These are phyloP conservation scores for Alentia gelatinosa DNA, from an alignment of 2,888 invertebrate genomes.

Conservation along the genomic window DNA sequence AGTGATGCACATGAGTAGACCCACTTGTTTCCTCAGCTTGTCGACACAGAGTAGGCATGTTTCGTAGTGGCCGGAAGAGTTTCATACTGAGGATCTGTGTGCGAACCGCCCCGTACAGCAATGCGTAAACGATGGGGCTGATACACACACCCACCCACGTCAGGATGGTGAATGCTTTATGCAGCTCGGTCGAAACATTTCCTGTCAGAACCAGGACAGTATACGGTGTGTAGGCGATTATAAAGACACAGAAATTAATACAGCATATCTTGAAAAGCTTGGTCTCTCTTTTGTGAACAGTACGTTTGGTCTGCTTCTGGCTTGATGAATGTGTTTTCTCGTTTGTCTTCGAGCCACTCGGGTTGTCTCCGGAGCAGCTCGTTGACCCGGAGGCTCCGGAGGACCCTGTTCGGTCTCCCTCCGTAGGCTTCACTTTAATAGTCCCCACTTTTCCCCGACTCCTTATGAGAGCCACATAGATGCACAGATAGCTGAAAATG, in stretches of 20 bases:
- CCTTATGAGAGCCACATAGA: not conserved
- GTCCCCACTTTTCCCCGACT: not conserved
- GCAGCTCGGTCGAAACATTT: not conserved
- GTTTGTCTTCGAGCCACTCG: not conserved
- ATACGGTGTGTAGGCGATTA: not conserved
- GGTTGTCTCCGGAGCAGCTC: not conserved
- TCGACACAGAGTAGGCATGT: not conserved
- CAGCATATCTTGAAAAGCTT: constrained; percentile 15
- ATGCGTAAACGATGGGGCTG: not conserved
- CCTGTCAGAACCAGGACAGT: not conserved
- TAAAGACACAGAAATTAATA: constrained; percentile 1
- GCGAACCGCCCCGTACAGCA: not conserved
- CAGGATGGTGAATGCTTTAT: not conserved
- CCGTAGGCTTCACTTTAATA: not conserved
- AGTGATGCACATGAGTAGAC: too few species aligned
- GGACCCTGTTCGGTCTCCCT: not conserved
- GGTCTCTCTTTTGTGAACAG: not conserved
- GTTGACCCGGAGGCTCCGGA: not conserved
- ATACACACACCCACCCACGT: constrained; percentile 16
- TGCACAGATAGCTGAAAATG: not conserved
- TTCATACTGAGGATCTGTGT: not conserved
- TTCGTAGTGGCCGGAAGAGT: not conserved
- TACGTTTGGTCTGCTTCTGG: not conserved
- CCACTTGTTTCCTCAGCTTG: not conserved
- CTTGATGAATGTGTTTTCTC: not conserved